phyloP scores from a whole-genome alignment of 2,888 invertebrate genomes.

The Andrena trimmerana region DNA sequence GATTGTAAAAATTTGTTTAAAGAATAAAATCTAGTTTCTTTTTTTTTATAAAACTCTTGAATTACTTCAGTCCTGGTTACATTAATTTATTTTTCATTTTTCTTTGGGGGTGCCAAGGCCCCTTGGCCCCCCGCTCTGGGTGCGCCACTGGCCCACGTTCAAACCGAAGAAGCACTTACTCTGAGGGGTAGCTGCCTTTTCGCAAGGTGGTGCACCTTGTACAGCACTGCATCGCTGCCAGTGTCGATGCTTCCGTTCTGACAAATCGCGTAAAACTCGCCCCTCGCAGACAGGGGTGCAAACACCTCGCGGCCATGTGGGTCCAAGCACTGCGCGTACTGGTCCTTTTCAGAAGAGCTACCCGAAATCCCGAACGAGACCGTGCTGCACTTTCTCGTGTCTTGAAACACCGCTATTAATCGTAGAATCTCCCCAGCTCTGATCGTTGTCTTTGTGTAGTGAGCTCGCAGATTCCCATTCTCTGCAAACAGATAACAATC shows the following conservation, averaged over 20 bases:
- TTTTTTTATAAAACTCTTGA: too few relatives aligned
- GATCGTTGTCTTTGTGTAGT: slow-evolving; percentile 86
- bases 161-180: slow-evolving; percentile 64
- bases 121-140: too few relatives aligned
- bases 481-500: slow-evolving; percentile 69
- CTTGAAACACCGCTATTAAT: slow-evolving; percentile 86
- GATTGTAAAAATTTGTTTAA: too few relatives aligned
- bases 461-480: slow-evolving; percentile 83
- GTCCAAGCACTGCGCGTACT: slow-evolving; percentile 86
- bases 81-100: too few relatives aligned
- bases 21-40: too few relatives aligned
- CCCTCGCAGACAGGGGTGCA: slow-evolving; percentile 86
- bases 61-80: too few relatives aligned
- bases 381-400: slow-evolving; percentile 83
- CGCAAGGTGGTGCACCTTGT: slow-evolving; percentile 86
- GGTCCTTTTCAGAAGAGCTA: slow-evolving; percentile 82
- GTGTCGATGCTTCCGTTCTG: slow-evolving; percentile 84
- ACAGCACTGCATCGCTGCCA: slow-evolving; percentile 85
- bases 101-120: too few relatives aligned
- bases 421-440: slow-evolving; percentile 86
- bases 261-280: slow-evolving; percentile 86
- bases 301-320: slow-evolving; percentile 85
- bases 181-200: slow-evolving; percentile 86
- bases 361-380: slow-evolving; percentile 83
- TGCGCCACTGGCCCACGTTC: too few relatives aligned